A percentile compares a stretch with the other conserved stretches of the same genome.
These are phyloP conservation scores for Netelia melanura DNA, from an alignment of 2,888 invertebrate species.

Conservation along the genomic window DNA sequence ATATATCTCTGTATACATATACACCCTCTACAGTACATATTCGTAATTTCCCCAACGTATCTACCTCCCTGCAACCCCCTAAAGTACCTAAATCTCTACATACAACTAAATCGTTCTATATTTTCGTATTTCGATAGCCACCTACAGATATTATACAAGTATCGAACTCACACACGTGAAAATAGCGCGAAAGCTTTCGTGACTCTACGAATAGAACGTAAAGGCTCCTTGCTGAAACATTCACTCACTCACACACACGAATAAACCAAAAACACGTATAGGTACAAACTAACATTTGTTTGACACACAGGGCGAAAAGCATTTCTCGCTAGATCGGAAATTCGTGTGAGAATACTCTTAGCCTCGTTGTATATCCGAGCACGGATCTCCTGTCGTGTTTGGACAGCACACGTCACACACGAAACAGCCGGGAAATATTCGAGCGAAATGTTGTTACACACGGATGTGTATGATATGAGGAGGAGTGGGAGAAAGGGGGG, in stretches of 20 bases:
- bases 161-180: slow-evolving; percentile 37
- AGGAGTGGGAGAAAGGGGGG: not conserved
- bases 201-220: slow-evolving; percentile 48
- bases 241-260: not conserved
- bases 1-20: not conserved
- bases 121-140: not conserved
- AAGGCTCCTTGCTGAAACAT: not conserved
- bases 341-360: slow-evolving; percentile 38
- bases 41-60: no score
- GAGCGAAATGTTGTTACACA: slow-evolving; percentile 34
- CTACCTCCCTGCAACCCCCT: no score
- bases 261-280: not conserved
- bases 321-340: slow-evolving; percentile 37
- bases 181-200: slow-evolving; percentile 49
- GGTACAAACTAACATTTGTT: not conserved
- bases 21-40: not conserved
- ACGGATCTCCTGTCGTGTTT: slow-evolving; percentile 62
- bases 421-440: slow-evolving; percentile 47
- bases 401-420: slow-evolving; percentile 66
- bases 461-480: not conserved
- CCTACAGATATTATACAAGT: not conserved
- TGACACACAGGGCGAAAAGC: slow-evolving; percentile 35
- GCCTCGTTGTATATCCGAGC: slow-evolving; percentile 19
- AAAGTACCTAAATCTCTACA: not conserved
- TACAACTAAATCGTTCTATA: not conserved